phyloP scores from a whole-genome alignment of 2,113 vertebrate species.

The Anser brachyrhynchus region DNA sequence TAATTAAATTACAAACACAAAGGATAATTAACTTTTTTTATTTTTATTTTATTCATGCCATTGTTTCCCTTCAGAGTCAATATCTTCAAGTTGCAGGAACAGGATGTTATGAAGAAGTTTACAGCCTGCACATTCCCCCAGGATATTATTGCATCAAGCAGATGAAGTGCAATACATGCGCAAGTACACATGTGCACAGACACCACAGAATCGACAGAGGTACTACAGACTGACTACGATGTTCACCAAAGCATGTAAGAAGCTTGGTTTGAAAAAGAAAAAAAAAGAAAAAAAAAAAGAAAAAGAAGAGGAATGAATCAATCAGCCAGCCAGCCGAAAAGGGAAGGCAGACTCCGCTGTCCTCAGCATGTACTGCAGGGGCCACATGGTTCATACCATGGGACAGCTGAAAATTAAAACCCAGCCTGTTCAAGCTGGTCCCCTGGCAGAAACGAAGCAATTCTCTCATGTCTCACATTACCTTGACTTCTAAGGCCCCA shows the following conservation, averaged over 20 bases:
- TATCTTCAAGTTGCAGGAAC: conserved; percentile 82
- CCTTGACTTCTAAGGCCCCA: neutral
- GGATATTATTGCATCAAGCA: conserved; percentile 11
- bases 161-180: neutral
- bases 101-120: conserved; percentile 73
- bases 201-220: neutral
- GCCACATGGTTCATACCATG: neutral
- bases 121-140: conserved; percentile 54
- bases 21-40: conserved; percentile 89
- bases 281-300: neutral
- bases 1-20: conserved; percentile 93
- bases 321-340: conserved; percentile 42
- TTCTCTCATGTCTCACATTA: neutral
- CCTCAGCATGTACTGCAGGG: neutral
- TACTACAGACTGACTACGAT: neutral
- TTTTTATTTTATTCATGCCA: conserved; percentile 86
- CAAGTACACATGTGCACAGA: neutral
- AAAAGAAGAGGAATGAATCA: conserved; percentile 39
- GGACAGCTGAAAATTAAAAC: conserved; percentile 45
- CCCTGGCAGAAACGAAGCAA: neutral
- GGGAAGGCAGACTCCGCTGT: conserved; percentile 1
- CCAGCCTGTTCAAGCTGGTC: neutral
- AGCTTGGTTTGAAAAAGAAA: neutral
- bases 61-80: conserved; percentile 81
- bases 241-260: conserved; percentile 31